These are phyloP conservation scores for Machimus atricapillus DNA, from an alignment of 2,888 invertebrate genomes.

Conservation along the genomic window DNA sequence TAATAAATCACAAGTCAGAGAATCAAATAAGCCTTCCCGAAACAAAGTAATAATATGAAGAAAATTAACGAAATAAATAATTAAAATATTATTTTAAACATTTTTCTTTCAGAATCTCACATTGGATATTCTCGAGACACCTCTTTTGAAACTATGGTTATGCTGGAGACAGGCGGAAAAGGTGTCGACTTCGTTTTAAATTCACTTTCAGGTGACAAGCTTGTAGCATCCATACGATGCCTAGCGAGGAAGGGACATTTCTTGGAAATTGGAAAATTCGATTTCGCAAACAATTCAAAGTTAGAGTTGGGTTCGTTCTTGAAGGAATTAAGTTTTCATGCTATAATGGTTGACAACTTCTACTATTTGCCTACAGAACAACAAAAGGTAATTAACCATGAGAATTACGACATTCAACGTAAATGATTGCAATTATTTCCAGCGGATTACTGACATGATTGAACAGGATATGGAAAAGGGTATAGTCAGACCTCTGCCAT, in stretches of 20 bases:
- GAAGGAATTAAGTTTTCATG: conserved; percentile 77
- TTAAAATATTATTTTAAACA: background rate
- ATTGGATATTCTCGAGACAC: conserved; percentile 89
- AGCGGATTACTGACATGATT: background rate
- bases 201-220: conserved; percentile 90
- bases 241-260: conserved; percentile 72
- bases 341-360: conserved; percentile 74
- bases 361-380: background rate
- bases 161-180: conserved; percentile 78
- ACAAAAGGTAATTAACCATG: conserved; percentile 50
- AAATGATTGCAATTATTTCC: background rate
- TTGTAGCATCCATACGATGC: conserved; percentile 74
- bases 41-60: background rate
- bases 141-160: conserved; percentile 86
- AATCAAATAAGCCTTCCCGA: too few species aligned
- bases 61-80: background rate
- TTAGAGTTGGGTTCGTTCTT: conserved; percentile 73
- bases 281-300: conserved; percentile 73
- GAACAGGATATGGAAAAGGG: conserved; percentile 68
- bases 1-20: too few species aligned
- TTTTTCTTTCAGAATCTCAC: conserved; percentile 64
- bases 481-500: conserved; percentile 72
- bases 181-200: conserved; percentile 95
- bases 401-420: background rate
- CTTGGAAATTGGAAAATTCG: conserved; percentile 87